phyloP scores from a whole-genome alignment of 2,113 vertebrate genomes.

The Eclectus roratus region DNA sequence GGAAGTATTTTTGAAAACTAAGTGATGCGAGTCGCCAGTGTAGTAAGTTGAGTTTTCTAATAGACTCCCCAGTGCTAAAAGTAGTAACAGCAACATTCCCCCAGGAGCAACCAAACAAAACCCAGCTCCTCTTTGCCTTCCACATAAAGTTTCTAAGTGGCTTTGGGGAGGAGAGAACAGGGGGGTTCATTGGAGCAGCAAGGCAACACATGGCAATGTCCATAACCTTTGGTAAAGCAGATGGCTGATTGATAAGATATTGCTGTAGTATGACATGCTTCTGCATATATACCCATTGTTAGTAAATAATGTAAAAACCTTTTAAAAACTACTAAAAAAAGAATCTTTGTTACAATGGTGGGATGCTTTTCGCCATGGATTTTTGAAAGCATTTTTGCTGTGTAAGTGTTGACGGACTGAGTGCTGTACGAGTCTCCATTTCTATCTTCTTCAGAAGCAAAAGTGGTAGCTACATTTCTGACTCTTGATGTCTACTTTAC shows the following conservation, averaged over 20 bases:
- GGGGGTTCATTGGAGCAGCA: background rate
- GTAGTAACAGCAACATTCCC: background rate
- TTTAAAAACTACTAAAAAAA: background rate
- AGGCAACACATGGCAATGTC: background rate
- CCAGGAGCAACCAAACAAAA: background rate
- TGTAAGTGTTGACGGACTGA: conserved; percentile 21
- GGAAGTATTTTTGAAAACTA: background rate
- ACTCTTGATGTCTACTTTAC: background rate
- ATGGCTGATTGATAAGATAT: background rate
- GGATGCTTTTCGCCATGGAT: conserved; percentile 20
- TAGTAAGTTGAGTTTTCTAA: background rate
- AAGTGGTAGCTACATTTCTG: background rate
- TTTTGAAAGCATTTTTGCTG: conserved; percentile 17
- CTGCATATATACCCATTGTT: conserved; percentile 38
- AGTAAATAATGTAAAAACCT: conserved; percentile 30
- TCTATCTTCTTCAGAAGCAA: background rate
- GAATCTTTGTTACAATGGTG: background rate
- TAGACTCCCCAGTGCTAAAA: background rate
- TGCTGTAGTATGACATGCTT: conserved; percentile 38
- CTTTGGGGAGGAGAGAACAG: background rate
- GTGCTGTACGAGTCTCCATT: conserved; percentile 8
- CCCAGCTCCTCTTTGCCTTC: background rate
- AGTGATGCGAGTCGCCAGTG: background rate
- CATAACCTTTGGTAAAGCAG: background rate
- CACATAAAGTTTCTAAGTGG: background rate